Conservation (phyloP, 2,113 vertebrate genomes). For the Conger conger region DNA sequence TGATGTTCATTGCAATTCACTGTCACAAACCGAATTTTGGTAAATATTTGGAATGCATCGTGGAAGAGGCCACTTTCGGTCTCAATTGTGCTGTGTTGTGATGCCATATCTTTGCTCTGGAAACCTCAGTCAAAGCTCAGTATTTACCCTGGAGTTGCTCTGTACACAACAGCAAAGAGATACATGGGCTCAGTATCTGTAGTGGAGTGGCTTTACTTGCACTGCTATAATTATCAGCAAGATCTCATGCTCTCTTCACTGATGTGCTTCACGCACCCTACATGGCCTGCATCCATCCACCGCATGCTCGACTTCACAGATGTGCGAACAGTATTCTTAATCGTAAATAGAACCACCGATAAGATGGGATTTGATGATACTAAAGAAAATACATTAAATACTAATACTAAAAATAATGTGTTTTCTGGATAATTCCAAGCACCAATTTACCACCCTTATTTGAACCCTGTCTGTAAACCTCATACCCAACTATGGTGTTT, state of each 20-base stretch:
- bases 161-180: slow-evolving; percentile 56
- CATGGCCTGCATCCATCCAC: neutral
- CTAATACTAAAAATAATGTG: neutral
- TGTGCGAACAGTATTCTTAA: neutral
- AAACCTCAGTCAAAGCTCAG: slow-evolving; percentile 49
- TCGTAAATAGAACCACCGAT: neutral
- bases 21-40: neutral
- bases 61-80: neutral
- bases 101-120: slow-evolving; percentile 39
- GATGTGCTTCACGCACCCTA: neutral
- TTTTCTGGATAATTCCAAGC: neutral
- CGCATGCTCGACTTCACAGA: neutral
- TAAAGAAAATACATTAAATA: neutral
- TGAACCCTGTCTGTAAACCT: slow-evolving; percentile 51
- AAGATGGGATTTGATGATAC: neutral
- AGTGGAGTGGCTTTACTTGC: slow-evolving; percentile 37
- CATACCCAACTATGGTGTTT: slow-evolving; percentile 49
- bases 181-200: slow-evolving; percentile 46
- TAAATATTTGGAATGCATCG: slow-evolving; percentile 6
- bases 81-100: neutral
- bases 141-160: slow-evolving; percentile 66
- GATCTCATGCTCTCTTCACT: neutral
- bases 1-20: slow-evolving; percentile 12
- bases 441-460: slow-evolving; percentile 29
- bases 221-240: slow-evolving; percentile 3